Evolutionary conservation across 2,113 vertebrate species (phyloP).

Genomic region (Pao palembangensis): DNA sequence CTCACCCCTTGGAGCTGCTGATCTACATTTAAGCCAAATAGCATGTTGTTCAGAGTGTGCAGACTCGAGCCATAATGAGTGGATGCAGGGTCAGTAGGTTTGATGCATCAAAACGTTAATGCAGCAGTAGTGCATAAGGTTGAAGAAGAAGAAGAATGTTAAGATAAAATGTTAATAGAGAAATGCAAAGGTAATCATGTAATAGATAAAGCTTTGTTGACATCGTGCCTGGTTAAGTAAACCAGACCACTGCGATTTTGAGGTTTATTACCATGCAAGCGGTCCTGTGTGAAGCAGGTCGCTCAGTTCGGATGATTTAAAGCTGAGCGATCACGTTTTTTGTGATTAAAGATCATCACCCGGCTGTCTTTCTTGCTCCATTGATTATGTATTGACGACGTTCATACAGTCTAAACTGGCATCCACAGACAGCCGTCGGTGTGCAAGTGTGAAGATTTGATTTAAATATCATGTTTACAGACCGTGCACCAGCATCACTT

Average conservation of each 20-base stretch:
- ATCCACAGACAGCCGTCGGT: slow-evolving; percentile 12
- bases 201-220: too few relatives aligned
- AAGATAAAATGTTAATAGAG: too few relatives aligned
- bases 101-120: slow-evolving; percentile 1
- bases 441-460: not conserved
- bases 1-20: slow-evolving; percentile 47
- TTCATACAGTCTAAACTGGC: too few relatives aligned
- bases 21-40: slow-evolving; percentile 44
- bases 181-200: too few relatives aligned
- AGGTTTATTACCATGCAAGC: not conserved
- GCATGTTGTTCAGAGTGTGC: slow-evolving; percentile 19
- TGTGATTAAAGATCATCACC: not conserved
- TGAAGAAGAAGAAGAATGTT: not conserved
- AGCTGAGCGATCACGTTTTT: not conserved
- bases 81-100: slow-evolving; percentile 7
- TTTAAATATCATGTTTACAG: too few relatives aligned
- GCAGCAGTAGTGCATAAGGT: not conserved
- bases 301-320: not conserved
- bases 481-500: too few relatives aligned
- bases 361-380: not conserved
- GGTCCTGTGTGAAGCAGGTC: too few relatives aligned
- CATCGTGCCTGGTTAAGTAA: too few relatives aligned
- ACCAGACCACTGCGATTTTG: too few relatives aligned
- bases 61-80: not conserved
- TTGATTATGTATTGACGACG: too few relatives aligned